phyloP scores from a whole-genome alignment of 2,888 invertebrate species.

The Andricus curvator region DNA sequence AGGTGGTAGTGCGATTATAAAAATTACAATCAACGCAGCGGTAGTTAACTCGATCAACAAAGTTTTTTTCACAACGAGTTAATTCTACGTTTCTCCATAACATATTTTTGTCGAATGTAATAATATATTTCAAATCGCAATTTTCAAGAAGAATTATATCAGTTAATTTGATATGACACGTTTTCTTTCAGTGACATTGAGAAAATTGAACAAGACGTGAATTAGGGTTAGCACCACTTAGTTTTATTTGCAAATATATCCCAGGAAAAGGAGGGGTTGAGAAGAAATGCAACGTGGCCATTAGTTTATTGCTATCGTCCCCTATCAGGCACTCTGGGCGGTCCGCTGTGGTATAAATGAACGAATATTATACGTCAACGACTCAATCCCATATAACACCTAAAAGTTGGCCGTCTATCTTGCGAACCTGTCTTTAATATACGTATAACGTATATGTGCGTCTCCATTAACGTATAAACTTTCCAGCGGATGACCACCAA shows the following conservation, averaged over 20 bases:
- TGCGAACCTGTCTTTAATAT: background rate
- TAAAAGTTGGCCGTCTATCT: background rate
- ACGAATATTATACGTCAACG: slow-evolving; percentile 39
- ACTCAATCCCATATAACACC: slow-evolving; percentile 46
- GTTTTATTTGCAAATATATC: slow-evolving; percentile 19
- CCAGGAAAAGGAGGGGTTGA: background rate
- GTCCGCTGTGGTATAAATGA: slow-evolving; percentile 34
- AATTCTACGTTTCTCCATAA: background rate
- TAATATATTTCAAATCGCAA: background rate
- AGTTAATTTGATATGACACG: background rate
- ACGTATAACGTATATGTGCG: background rate
- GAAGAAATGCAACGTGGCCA: slow-evolving; percentile 49
- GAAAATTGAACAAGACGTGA: background rate
- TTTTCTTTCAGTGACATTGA: background rate
- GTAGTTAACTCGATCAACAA: background rate
- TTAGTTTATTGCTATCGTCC: slow-evolving; percentile 50
- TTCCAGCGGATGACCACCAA: background rate
- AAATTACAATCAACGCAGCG: background rate
- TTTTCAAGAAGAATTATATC: background rate
- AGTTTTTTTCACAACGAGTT: background rate
- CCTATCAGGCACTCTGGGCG: slow-evolving; percentile 40
- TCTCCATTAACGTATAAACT: slow-evolving; percentile 10
- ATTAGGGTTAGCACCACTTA: background rate
- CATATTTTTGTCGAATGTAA: background rate
- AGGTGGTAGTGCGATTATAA: too few species aligned